Evolutionary conservation across 2,797 vertebrate genomes (phyloP), one percentile per base, ranked within the genome.

Genomic region (Ctenopoma kingsleyae): DNA sequence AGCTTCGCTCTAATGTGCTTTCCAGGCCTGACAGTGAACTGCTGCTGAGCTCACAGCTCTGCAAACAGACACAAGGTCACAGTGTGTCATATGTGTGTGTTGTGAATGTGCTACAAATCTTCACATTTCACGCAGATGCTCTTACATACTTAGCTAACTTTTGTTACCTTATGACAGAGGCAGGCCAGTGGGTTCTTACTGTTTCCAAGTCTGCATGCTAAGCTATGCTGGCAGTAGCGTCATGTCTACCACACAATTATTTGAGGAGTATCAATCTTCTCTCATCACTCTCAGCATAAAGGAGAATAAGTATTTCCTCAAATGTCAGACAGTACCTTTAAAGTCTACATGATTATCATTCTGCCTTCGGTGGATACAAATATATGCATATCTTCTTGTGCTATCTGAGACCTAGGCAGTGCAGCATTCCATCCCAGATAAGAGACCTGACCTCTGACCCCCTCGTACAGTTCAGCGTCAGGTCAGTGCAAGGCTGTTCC

Each of bases 361-460:
- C 17, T 20, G 10, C 53, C 10, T 25, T 6, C 25, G 8, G 2
- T 15, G 8, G 23, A n/a, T 30, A n/a, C 52, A 71, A 27, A 36
- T 17, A 15, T 38, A 7, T 43, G 20, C 43, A 23, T 53, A 3
- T 67, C 22, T 60, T 48, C 55, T 44, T 10, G 0, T 66, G 80
- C 50, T 76, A 81, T 82, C 71, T 68, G 77, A 84, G 83, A 71
- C 58, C 49, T 57, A 7, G 46, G 79, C 77, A 57, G 72, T 4
- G 61, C 57, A 47, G 41, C 87, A 90, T 93, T 91, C 89, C 87
- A 74, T 70, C 69, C 74, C 79, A 82, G 87, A 91, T 91, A 91
- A 91, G 73, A 32, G 47, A 71, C 41, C 50, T 67, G 80, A 88
- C 84, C 87, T 87, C 47, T 84, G 87, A 87, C 82, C 88, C n/a